These are phyloP conservation scores for Lordiphosa stackelbergi DNA, from an alignment of 1,140 invertebrate species.

Conservation along the genomic window DNA sequence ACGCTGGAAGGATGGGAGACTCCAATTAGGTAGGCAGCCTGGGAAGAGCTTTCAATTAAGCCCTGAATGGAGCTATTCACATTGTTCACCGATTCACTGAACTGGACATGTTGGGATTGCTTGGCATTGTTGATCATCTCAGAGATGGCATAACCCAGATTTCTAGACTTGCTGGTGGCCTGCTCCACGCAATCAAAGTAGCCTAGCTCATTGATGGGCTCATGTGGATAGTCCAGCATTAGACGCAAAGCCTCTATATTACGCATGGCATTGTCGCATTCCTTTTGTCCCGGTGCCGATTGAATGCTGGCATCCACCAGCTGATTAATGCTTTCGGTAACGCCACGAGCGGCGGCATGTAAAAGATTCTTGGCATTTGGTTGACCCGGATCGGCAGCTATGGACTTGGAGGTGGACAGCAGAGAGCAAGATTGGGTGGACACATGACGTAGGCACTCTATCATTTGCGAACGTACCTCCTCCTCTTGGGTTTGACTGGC, in stretches of 20 bases:
- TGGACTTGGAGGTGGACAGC: slow-evolving; percentile 90
- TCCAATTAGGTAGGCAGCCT: slow-evolving; percentile 95
- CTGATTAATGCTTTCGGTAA: slow-evolving; percentile 95
- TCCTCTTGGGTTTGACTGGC: slow-evolving; percentile 86
- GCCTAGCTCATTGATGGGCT: slow-evolving; percentile 91
- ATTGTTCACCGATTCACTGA: slow-evolving; percentile 89
- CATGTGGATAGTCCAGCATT: slow-evolving; percentile 90
- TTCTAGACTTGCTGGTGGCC: slow-evolving; percentile 96
- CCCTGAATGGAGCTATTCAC: slow-evolving; percentile 93
- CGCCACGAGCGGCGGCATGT: slow-evolving; percentile 89
- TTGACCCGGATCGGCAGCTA: slow-evolving; percentile 91
- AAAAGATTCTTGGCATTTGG: slow-evolving; percentile 94
- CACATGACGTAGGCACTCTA: slow-evolving; percentile 91
- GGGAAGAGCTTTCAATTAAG: slow-evolving; percentile 94
- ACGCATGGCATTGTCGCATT: slow-evolving; percentile 97
- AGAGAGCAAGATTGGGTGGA: slow-evolving; percentile 93
- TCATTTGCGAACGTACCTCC: slow-evolving; percentile 86
- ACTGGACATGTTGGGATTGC: slow-evolving; percentile 90
- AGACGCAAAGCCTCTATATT: slow-evolving; percentile 92
- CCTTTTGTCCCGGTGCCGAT: slow-evolving; percentile 94
- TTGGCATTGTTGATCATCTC: slow-evolving; percentile 96
- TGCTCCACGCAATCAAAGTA: slow-evolving; percentile 97
- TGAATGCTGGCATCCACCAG: slow-evolving; percentile 90
- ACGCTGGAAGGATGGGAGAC: slow-evolving; percentile 93
- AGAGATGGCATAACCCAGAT: slow-evolving; percentile 92